These are phyloP conservation scores for Chrysotoxum bicinctum DNA, from an alignment of 2,888 invertebrate species.

Conservation along the genomic window DNA sequence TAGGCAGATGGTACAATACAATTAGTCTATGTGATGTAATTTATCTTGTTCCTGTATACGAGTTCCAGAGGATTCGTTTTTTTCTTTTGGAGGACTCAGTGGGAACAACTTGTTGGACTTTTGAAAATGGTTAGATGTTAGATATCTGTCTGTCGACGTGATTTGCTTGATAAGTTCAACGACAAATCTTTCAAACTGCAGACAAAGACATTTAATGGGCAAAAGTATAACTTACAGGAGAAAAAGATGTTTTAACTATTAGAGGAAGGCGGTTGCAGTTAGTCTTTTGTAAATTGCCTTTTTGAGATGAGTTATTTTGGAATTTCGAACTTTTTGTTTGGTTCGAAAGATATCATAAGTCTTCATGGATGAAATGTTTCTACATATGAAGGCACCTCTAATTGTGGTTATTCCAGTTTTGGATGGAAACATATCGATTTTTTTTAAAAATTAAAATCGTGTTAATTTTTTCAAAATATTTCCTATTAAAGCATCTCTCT, in stretches of 20 bases:
- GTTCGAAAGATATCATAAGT: not conserved
- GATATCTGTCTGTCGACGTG: slow-evolving; percentile 24
- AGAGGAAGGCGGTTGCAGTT: not conserved
- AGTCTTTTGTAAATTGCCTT: not conserved
- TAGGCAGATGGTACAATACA: slow-evolving; percentile 65
- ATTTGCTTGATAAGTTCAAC: slow-evolving; percentile 23
- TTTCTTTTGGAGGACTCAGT: not conserved
- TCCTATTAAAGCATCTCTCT: too few relatives aligned
- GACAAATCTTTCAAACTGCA: slow-evolving; percentile 13
- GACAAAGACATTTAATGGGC: not conserved
- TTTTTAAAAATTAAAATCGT: too few relatives aligned
- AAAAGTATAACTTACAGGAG: not conserved
- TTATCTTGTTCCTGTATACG: slow-evolving; percentile 47
- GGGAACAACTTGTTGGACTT: slow-evolving; percentile 15
- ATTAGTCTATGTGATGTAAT: slow-evolving; percentile 44
- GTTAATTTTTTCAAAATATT: too few relatives aligned
- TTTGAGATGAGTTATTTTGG: not conserved
- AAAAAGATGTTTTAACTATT: not conserved
- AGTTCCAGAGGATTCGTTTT: not conserved
- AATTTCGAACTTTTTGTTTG: not conserved
- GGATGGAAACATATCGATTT: too few relatives aligned
- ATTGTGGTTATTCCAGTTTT: too few relatives aligned
- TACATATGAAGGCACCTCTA: too few relatives aligned
- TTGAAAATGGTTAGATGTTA: slow-evolving; percentile 25
- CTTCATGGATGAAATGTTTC: too few relatives aligned